Evolutionary conservation across 2,797 vertebrate genomes (phyloP), one percentile per base, ranked within the genome.

Genomic region (Sphaeramia orbicularis): DNA sequence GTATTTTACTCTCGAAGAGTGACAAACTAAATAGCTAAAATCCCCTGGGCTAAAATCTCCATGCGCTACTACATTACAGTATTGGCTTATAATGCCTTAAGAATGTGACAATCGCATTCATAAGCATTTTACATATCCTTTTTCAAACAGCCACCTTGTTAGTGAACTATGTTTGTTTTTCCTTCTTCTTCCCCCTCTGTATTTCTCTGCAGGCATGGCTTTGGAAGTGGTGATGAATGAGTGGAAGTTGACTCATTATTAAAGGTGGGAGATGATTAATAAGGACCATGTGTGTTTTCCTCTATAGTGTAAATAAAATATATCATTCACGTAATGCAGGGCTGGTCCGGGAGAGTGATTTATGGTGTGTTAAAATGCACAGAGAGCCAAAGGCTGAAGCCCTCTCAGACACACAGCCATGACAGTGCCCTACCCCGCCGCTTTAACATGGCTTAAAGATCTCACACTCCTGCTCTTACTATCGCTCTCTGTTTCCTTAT

Each of bases 301-400:
- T 94, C 92, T 91, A 83, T 88, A 95, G 92, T 93, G 93, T 96
- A 96, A 96, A 96, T 96, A 96, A 97, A 96, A 96, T 95, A 95
- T 93, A 96, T 95, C 93, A 96, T 95, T 96, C 95, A 93, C 89
- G 80, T 94, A 95, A 95, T 93, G 81, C 92, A 53, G 89, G 83
- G 87, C 87, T 69, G 79, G 83, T 92, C 86, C 88, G 81, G 76
- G 89, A 93, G 91, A 94, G 93, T 96, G 94, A 96, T 93, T 91
- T 94, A 95, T 93, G 89, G 89, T 76, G 89, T 90, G 86, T 92
- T 95, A 93, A 92, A 95, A 96, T 95, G 87, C 92, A 93, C 87
- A 73, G 92, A 87, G 92, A 96, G 92, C 93, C 93, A 94, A 95
- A 95, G 86, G 93, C 87, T 94, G 87, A 78, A 89, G 83, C 90